Evolutionary conservation across 1,140 invertebrate genomes (phyloP).

Genomic region (Akabosia matsudoensis): DNA sequence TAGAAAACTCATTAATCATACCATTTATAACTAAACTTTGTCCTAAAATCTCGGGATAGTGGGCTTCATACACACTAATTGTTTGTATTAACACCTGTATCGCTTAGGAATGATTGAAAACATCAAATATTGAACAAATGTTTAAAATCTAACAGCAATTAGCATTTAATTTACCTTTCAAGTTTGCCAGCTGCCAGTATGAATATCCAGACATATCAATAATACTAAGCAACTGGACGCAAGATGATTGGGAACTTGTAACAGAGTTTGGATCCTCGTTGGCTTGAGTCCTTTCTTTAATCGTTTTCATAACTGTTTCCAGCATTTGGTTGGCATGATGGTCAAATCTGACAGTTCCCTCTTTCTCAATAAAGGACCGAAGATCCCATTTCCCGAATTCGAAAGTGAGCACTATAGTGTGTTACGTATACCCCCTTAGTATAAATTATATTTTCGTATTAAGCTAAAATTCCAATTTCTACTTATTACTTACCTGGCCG

Average conservation of each 20-base stretch:
- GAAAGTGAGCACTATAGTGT: slow-evolving; percentile 2
- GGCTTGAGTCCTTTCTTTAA: background rate
- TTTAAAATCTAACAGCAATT: no score
- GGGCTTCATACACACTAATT: background rate
- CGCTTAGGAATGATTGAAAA: no score
- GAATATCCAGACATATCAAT: background rate
- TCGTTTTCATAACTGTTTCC: background rate
- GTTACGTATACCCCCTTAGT: background rate
- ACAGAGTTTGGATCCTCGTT: background rate
- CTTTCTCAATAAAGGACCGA: background rate
- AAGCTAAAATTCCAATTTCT: no score
- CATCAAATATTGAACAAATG: no score
- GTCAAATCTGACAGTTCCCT: background rate
- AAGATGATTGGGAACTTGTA: background rate
- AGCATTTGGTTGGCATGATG: background rate
- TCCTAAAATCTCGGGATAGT: background rate
- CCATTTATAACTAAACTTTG: background rate
- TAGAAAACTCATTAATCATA: background rate
- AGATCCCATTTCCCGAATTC: background rate
- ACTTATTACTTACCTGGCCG: background rate
- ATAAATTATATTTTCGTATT: background rate
- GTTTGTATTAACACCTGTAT: no score
- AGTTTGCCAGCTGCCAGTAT: background rate
- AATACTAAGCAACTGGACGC: background rate
- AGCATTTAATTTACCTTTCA: slow-evolving; percentile 22